These are phyloP conservation scores for Pelusios castaneus DNA, from an alignment of 2,113 vertebrate species.

Conservation along the genomic window DNA sequence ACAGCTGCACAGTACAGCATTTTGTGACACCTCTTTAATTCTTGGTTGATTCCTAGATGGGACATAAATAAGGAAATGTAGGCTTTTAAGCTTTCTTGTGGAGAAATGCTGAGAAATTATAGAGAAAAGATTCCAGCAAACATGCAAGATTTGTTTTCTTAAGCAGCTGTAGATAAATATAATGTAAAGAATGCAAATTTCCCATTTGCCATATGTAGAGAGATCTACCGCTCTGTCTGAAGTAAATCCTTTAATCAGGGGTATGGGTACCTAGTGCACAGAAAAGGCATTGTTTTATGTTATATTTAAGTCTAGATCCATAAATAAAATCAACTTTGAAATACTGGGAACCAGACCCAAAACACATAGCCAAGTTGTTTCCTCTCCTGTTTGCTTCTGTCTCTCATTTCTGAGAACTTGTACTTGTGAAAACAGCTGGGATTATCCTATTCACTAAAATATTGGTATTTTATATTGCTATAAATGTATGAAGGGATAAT, in stretches of 20 bases:
- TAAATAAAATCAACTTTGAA: constrained; percentile 37
- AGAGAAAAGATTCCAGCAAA: constrained; percentile 49
- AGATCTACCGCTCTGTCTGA: not conserved
- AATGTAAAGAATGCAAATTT: constrained; percentile 37
- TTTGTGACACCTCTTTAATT: not conserved
- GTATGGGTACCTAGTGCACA: not conserved
- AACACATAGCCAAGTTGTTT: not conserved
- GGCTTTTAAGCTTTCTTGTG: constrained; percentile 13
- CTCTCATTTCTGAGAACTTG: constrained; percentile 11
- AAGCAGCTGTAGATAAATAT: constrained; percentile 9
- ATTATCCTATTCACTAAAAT: constrained; percentile 34
- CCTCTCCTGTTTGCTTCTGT: constrained; percentile 26
- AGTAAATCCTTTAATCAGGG: constrained; percentile 29
- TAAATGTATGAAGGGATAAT: constrained; percentile 24
- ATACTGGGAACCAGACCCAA: constrained; percentile 32
- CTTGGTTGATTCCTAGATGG: not conserved
- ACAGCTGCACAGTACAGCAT: not conserved
- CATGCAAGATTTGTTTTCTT: constrained; percentile 48
- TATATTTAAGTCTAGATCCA: constrained; percentile 30
- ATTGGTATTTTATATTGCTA: not conserved
- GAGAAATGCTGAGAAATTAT: constrained; percentile 40
- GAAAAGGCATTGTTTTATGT: not conserved
- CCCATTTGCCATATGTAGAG: constrained; percentile 12
- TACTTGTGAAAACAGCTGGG: constrained; percentile 22
- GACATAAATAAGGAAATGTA: constrained; percentile 12